phyloP scores from a whole-genome alignment of 2,797 vertebrate genomes.

The Tauraco hartlaubi region DNA sequence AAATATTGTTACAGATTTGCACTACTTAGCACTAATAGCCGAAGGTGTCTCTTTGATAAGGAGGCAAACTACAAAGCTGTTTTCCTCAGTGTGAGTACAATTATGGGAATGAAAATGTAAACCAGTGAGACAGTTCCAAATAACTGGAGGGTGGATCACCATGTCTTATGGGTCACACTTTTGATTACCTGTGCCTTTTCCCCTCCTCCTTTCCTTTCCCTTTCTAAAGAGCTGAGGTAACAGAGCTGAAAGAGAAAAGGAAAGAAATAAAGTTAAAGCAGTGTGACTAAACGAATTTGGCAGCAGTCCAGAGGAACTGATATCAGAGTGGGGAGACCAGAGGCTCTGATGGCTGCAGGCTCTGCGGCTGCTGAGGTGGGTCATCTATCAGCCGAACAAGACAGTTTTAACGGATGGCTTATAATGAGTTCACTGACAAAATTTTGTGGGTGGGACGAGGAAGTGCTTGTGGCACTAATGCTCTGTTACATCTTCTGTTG shows the following conservation, averaged over 20 bases:
- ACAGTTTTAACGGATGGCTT: conserved; percentile 1
- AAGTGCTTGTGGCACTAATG: neutral
- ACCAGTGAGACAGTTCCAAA: neutral
- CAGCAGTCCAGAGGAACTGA: neutral
- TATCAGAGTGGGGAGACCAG: neutral
- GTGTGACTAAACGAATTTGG: conserved; percentile 13
- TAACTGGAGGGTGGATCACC: neutral
- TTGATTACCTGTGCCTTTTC: neutral
- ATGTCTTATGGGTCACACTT: neutral
- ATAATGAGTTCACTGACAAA: neutral
- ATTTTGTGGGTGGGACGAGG: neutral
- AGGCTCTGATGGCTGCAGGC: neutral
- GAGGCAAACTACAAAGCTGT: neutral
- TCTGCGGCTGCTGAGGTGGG: neutral
- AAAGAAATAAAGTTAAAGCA: neutral
- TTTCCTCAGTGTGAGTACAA: neutral
- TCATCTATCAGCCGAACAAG: conserved; percentile 29
- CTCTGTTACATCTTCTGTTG: neutral
- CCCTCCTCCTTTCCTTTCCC: neutral
- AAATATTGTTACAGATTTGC: neutral
- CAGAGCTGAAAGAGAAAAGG: neutral
- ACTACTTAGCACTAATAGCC: neutral
- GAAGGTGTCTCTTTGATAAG: neutral
- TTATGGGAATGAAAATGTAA: neutral
- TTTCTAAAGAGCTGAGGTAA: neutral